Evolutionary conservation across 2,888 invertebrate species (phyloP).

Genomic region (Archaeoteleia sp.): DNA sequence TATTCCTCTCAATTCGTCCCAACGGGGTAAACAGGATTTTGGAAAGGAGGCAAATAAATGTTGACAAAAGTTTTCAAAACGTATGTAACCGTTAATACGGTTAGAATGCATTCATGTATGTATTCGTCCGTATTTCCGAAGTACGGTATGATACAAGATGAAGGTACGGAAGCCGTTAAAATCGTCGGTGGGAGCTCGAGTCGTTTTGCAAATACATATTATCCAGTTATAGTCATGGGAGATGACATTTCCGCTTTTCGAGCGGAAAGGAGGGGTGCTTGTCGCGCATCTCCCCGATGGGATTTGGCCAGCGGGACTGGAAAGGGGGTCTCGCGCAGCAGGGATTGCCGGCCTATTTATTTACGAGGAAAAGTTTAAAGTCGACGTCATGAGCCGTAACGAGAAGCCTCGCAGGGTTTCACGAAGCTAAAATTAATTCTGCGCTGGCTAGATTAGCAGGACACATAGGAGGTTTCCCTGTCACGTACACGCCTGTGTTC

Average conservation of each 20-base stretch:
- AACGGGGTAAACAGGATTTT: too few species aligned
- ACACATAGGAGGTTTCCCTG: conserved; percentile 64
- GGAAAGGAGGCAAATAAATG: too few species aligned
- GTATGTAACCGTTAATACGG: too few species aligned
- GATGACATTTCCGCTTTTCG: conserved; percentile 33
- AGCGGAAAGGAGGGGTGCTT: conserved; percentile 17
- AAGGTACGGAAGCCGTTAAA: conserved; percentile 27
- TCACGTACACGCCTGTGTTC: conserved; percentile 47
- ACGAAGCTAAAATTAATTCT: conserved; percentile 69
- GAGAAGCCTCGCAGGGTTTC: conserved; percentile 60
- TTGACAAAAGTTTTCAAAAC: too few species aligned
- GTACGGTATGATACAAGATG: background rate
- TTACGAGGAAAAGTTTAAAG: conserved; percentile 57
- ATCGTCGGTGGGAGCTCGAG: conserved; percentile 2
- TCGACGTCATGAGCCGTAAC: conserved; percentile 50
- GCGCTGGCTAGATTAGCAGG: conserved; percentile 64
- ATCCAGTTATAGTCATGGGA: conserved; percentile 38
- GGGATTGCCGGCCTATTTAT: conserved; percentile 55
- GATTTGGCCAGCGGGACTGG: conserved; percentile 29
- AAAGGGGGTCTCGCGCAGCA: conserved; percentile 28
- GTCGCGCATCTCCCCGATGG: conserved; percentile 20
- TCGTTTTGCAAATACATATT: conserved; percentile 31
- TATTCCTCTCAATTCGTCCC: too few species aligned
- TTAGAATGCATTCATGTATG: too few species aligned
- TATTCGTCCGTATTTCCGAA: background rate